phyloP scores from a whole-genome alignment of 2,888 invertebrate genomes.

The Polietes domitor region DNA sequence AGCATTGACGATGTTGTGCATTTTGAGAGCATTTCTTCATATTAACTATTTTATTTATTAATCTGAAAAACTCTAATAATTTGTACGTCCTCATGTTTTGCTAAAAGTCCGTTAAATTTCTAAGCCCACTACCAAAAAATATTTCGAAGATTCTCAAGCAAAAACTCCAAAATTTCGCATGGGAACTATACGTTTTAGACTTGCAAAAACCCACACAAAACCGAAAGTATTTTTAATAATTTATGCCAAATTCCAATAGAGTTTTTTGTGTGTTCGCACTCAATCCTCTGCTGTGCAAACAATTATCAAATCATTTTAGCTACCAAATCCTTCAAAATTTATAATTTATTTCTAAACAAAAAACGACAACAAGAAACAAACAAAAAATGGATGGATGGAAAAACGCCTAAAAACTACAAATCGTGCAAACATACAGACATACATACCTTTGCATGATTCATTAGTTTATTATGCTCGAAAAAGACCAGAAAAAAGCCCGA shows the following conservation, averaged over 20 bases:
- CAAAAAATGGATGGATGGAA: background rate
- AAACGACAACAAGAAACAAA: background rate
- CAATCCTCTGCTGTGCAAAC: background rate
- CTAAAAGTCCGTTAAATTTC: background rate
- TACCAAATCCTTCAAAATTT: slow-evolving; percentile 38
- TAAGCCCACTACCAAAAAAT: background rate
- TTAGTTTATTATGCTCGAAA: slow-evolving; percentile 62
- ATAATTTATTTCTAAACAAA: slow-evolving; percentile 18
- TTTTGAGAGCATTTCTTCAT: no score
- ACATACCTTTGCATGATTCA: slow-evolving; percentile 59
- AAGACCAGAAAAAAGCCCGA: slow-evolving; percentile 55
- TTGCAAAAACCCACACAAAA: background rate
- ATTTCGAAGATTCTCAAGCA: background rate
- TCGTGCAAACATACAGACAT: no score
- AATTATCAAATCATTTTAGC: slow-evolving; percentile 36
- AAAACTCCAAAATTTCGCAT: background rate
- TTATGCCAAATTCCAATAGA: slow-evolving; percentile 20
- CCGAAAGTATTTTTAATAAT: background rate
- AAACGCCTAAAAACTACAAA: background rate
- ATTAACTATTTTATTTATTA: no score
- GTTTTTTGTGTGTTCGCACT: background rate
- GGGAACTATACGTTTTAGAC: background rate
- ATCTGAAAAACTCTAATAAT: no score
- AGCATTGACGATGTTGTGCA: no score
- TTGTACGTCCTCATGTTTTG: no score